phyloP scores from a whole-genome alignment of 1,140 invertebrate genomes.

The Ridgeia piscesae region DNA sequence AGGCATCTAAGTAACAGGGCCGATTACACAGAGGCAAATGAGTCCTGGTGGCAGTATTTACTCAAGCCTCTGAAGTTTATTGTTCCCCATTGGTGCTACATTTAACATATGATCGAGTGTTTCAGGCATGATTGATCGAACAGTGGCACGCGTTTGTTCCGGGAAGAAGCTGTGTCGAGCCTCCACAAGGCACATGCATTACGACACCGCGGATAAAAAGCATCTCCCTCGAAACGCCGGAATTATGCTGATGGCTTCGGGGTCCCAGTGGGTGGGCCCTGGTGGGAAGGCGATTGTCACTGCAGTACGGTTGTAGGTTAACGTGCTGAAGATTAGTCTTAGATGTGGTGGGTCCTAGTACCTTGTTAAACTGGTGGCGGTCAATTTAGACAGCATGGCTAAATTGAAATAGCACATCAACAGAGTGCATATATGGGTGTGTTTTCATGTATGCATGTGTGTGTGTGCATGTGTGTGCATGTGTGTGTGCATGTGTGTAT shows the following conservation, averaged over 20 bases:
- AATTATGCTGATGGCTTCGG: background rate
- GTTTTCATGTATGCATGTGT: no score
- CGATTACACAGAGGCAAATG: background rate
- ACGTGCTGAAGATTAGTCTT: background rate
- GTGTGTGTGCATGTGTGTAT: no score
- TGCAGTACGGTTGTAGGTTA: no score
- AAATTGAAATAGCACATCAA: background rate
- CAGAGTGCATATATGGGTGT: no score
- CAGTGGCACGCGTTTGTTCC: background rate
- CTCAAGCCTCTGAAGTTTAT: background rate
- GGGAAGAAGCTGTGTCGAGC: background rate
- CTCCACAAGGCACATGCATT: background rate
- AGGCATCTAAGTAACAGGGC: background rate
- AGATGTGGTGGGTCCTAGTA: background rate
- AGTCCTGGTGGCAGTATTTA: slow-evolving; percentile 3
- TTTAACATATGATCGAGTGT: background rate
- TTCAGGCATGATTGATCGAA: background rate
- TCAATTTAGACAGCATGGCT: background rate
- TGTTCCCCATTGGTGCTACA: background rate
- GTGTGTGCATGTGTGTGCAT: no score
- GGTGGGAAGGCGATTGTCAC: no score
- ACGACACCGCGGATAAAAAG: background rate
- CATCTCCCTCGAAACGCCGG: no score
- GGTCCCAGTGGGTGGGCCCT: background rate
- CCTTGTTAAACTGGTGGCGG: background rate